A percentile compares a stretch with the other conserved stretches of the same genome.
Evolutionary conservation across 2,797 vertebrate species (phyloP).

Genomic region (Tolypeutes matacus): DNA sequence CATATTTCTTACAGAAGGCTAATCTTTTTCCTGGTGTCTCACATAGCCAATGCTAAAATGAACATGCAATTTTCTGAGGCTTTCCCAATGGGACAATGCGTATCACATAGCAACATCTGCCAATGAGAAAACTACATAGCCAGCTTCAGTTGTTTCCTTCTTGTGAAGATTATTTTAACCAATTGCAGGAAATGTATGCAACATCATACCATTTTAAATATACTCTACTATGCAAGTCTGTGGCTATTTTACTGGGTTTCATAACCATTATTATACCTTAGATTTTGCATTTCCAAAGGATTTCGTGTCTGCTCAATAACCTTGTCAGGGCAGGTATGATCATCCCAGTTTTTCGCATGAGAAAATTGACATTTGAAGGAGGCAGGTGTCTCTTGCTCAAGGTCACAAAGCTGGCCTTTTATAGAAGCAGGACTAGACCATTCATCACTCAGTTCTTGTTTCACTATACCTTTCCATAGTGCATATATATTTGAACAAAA

Average conservation of each 20-base stretch:
- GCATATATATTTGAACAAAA: slow-evolving; percentile 19
- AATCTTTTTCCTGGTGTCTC: slow-evolving; percentile 63
- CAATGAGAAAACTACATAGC: slow-evolving; percentile 65
- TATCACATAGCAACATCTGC: slow-evolving; percentile 82
- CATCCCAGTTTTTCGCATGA: neutral
- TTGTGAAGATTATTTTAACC: slow-evolving; percentile 70
- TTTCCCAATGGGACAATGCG: slow-evolving; percentile 74
- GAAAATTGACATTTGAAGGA: neutral
- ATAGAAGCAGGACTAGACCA: neutral
- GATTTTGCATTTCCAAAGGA: slow-evolving; percentile 57
- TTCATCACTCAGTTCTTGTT: neutral
- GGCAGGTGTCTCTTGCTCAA: neutral
- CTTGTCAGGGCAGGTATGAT: neutral
- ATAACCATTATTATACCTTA: neutral
- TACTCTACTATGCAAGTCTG: neutral
- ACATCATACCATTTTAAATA: slow-evolving; percentile 54
- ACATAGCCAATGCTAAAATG: slow-evolving; percentile 67
- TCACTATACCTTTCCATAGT: neutral
- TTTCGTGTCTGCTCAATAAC: slow-evolving; percentile 38
- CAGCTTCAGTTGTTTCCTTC: slow-evolving; percentile 65
- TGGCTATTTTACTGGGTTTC: slow-evolving; percentile 41
- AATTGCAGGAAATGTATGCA: slow-evolving; percentile 72
- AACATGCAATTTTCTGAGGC: slow-evolving; percentile 72
- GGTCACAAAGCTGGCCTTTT: neutral
- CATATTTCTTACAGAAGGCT: neutral